A percentile compares a stretch with the other conserved stretches of the same genome.
Conservation (phyloP, 1,140 invertebrate species). For the Drosophila ohnishii region DNA sequence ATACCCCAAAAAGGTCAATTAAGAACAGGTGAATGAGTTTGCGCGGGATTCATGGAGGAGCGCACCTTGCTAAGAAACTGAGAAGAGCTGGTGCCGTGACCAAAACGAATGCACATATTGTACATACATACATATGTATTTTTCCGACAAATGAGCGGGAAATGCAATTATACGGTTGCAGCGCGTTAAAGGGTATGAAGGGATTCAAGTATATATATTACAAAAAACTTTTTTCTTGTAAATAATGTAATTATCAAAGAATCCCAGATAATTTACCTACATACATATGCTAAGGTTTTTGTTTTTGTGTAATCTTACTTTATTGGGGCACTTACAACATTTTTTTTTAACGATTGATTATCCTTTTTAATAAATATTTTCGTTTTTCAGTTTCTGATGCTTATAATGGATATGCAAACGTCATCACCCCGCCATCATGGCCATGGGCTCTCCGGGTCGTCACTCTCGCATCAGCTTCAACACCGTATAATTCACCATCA, state of each 20-base stretch:
- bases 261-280: too few relatives aligned
- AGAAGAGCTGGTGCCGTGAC: not conserved
- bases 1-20: slow-evolving; percentile 68
- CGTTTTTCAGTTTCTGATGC: slow-evolving; percentile 59
- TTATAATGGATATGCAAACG: slow-evolving; percentile 81
- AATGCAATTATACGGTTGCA: slow-evolving; percentile 4
- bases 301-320: too few relatives aligned
- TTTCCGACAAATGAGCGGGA: slow-evolving; percentile 50
- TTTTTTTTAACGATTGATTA: not conserved
- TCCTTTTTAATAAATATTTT: not conserved
- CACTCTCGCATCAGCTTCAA: slow-evolving; percentile 63
- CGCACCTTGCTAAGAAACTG: not conserved
- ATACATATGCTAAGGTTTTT: too few relatives aligned
- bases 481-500: slow-evolving; percentile 49
- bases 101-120: slow-evolving; percentile 1
- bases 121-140: not conserved
- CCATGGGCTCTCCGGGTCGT: slow-evolving; percentile 59
- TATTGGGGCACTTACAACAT: too few relatives aligned
- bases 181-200: not conserved
- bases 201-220: not conserved
- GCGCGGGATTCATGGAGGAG: slow-evolving; percentile 29
- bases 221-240: not conserved
- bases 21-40: slow-evolving; percentile 73
- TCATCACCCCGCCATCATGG: slow-evolving; percentile 53
- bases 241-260: too few relatives aligned